These are phyloP conservation scores for Pecten maximus DNA, from an alignment of 2,888 invertebrate genomes.

Conservation along the genomic window DNA sequence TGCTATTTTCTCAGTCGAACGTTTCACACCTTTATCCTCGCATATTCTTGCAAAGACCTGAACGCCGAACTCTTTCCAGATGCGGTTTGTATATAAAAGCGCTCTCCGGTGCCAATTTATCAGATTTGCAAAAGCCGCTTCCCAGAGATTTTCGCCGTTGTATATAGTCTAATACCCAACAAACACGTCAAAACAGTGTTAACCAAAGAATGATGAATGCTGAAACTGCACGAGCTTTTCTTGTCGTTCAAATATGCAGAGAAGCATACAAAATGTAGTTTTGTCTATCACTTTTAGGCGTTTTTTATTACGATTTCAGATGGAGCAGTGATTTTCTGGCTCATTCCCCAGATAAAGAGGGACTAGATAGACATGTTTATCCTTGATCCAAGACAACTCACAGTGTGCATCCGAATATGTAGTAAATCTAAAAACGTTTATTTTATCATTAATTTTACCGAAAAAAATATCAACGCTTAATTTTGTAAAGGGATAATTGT, in stretches of 20 bases:
- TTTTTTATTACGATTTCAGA: constrained; percentile 28
- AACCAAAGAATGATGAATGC: constrained; percentile 4
- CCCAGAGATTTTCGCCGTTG: constrained; percentile 9
- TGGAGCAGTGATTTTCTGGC: constrained; percentile 20
- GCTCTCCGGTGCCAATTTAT: constrained; percentile 49
- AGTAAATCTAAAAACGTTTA: constrained; percentile 7
- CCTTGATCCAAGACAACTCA: constrained; percentile 5
- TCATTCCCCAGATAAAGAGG: constrained; percentile 24
- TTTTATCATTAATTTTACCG: background rate
- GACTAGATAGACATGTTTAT: constrained; percentile 14
- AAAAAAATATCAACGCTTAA: background rate
- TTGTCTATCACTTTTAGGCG: constrained; percentile 28
- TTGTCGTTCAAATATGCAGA: constrained; percentile 19
- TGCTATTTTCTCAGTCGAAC: background rate
- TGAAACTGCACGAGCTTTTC: constrained; percentile 13
- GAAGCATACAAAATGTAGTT: constrained; percentile 25
- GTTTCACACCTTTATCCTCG: constrained; percentile 19
- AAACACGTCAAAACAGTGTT: constrained; percentile 13
- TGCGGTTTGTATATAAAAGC: constrained; percentile 53
- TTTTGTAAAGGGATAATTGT: background rate
- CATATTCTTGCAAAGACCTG: constrained; percentile 21
- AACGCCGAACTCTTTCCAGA: constrained; percentile 45
- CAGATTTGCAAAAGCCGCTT: constrained; percentile 43
- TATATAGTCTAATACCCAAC: constrained; percentile 19
- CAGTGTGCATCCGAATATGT: background rate